Conservation (phyloP, 2,113 vertebrate species). For the Trinectes maculatus region DNA sequence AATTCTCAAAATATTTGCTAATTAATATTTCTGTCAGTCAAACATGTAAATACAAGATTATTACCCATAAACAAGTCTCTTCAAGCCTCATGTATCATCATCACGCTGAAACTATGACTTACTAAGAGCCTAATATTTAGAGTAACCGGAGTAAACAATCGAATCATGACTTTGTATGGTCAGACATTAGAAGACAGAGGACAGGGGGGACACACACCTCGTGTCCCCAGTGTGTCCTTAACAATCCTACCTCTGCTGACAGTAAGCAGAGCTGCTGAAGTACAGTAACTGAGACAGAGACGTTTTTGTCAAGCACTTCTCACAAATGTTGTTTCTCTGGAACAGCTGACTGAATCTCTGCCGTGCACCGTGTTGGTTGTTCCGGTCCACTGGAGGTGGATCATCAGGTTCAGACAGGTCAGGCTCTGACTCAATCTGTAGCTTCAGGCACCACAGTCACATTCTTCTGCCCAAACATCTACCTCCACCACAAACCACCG, state of each 20-base stretch:
- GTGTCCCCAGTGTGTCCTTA: constrained; percentile 9
- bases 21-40: too few species aligned
- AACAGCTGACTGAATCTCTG: constrained; percentile 34
- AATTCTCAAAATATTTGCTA: too few species aligned
- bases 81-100: neutral
- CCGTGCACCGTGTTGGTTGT: neutral
- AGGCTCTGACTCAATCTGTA: constrained; percentile 36
- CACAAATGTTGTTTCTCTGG: constrained; percentile 22
- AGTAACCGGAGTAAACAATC: constrained; percentile 14
- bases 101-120: constrained; percentile 1
- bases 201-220: neutral
- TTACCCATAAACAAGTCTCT: too few species aligned
- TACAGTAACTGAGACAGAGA: neutral
- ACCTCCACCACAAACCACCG: neutral
- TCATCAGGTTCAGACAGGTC: constrained; percentile 9
- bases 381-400: too few species aligned
- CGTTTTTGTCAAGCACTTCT: neutral
- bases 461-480: neutral
- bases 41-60: too few species aligned
- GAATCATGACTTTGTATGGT: constrained; percentile 69
- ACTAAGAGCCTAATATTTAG: constrained; percentile 60
- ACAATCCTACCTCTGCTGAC: neutral
- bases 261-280: constrained; percentile 3
- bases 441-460: neutral
- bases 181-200: constrained; percentile 8